Base-by-base conservation (phyloP, 2,797 vertebrate species). In the Champsocephalus esox region DNA sequence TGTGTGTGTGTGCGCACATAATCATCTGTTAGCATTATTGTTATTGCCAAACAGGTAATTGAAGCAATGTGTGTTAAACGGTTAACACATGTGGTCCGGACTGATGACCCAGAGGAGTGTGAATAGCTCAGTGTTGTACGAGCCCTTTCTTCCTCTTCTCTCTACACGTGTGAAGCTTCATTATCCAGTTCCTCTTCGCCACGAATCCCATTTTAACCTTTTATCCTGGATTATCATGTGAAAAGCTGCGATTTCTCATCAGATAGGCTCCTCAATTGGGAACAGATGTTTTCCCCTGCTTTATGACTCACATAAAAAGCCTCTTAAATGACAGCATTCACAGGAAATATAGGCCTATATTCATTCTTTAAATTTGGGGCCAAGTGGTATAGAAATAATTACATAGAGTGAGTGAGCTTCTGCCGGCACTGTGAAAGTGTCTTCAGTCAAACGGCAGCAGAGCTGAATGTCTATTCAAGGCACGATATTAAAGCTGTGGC, bases 221-320 rank as follows among this genome's bases (percentile, higher is more conserved):
- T 87, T 92, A 17, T 86, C 74, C 76, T 75, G 76, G 83, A 93
- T 93, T 92, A 90, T 91, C 90, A 89, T 90, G 89, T 82, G 88
- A 90, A 91, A 93, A 90, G 82, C 49, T 49, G 44, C 81, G 80
- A 81, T 87, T 89, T 77, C 82, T 91, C 77, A 63, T 90, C 87
- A 89, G 77, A 77, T 73, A 71, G 71, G 70, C 70, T 87, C 86
- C 83, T 93, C 86, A 92, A 92, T 89, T 87, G 87, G 79, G 81
- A 94, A 92, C 94, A 94, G 93, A 92, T 94, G 93, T 92, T 93
- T 88, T 80, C 70, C 51, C 81, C 71, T 79, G 81, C 89, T 93
- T 94, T 94, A 93, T 94, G 86, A 83, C 89, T 80, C 86, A 71
- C 93, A 92, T 92, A 93, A 93, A 94, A 92, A 89, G 77, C 87